These are phyloP conservation scores for Lophius americanus DNA, from an alignment of 2,797 vertebrate genomes.

Conservation along the genomic window DNA sequence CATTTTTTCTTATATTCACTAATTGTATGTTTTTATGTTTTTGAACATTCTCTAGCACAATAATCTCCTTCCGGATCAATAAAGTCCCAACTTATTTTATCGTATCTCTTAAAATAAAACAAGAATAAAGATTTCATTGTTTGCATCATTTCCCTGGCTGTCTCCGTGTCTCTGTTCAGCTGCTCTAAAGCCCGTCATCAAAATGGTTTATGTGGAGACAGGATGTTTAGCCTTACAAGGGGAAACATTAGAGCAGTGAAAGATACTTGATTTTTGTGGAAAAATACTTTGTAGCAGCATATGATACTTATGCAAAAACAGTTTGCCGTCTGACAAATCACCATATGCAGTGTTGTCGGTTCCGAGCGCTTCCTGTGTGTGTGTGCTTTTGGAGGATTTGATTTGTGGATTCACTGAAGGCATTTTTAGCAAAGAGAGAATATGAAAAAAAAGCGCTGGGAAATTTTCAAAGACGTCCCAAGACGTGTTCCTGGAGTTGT, in stretches of 20 bases:
- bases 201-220: conserved; percentile 3
- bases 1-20: too few relatives aligned
- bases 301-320: background rate
- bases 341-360: conserved; percentile 1
- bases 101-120: too few relatives aligned
- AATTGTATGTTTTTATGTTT: too few relatives aligned
- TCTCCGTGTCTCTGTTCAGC: background rate
- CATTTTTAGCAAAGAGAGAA: conserved; percentile 20
- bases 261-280: background rate
- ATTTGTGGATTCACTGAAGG: conserved; percentile 19
- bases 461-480: conserved; percentile 41
- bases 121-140: too few relatives aligned
- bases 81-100: too few relatives aligned
- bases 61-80: too few relatives aligned
- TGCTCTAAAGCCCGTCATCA: conserved; percentile 9
- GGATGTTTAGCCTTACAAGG: background rate
- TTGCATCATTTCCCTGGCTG: too few relatives aligned
- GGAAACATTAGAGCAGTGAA: background rate
- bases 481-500: conserved; percentile 26
- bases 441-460: conserved; percentile 36
- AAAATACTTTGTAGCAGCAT: background rate
- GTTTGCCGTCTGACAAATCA: conserved; percentile 6
- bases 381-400: conserved; percentile 2
- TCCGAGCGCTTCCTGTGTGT: conserved; percentile 6
- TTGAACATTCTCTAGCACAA: too few relatives aligned